Percentiles rank a stretch among this genome's conserved stretches.
These are phyloP conservation scores for Siphonodentalium dalli DNA, from an alignment of 2,888 invertebrate genomes.

Conservation along the genomic window DNA sequence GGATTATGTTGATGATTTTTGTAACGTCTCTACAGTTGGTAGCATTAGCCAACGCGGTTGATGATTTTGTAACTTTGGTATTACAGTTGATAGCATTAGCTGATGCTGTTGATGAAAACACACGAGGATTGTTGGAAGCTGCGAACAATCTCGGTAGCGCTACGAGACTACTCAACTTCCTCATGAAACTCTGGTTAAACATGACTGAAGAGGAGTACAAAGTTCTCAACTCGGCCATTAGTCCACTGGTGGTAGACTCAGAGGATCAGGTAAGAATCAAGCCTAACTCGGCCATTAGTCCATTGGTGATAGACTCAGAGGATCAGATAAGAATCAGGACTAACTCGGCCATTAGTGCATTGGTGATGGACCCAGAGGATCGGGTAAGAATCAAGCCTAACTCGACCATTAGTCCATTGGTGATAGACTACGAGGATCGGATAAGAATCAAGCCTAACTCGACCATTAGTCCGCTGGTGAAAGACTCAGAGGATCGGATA, in stretches of 20 bases:
- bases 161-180: slow-evolving; percentile 62
- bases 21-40: slow-evolving; percentile 21
- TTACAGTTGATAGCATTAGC: slow-evolving; percentile 54
- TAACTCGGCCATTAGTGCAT: slow-evolving; percentile 62
- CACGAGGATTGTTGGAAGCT: slow-evolving; percentile 55
- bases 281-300: slow-evolving; percentile 64
- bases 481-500: too few species aligned
- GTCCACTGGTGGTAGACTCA: slow-evolving; percentile 60
- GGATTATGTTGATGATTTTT: not conserved
- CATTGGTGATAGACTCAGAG: slow-evolving; percentile 59
- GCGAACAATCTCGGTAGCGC: slow-evolving; percentile 63
- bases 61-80: slow-evolving; percentile 6
- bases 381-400: slow-evolving; percentile 63
- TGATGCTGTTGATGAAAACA: slow-evolving; percentile 60
- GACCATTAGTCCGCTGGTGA: too few species aligned
- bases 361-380: slow-evolving; percentile 60
- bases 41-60: not conserved
- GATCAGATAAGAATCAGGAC: slow-evolving; percentile 64
- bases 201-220: slow-evolving; percentile 62
- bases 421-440: slow-evolving; percentile 63
- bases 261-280: slow-evolving; percentile 62
- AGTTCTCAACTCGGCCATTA: slow-evolving; percentile 63
- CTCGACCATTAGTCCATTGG: slow-evolving; percentile 62
- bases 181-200: slow-evolving; percentile 64
- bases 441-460: too few species aligned